These are phyloP conservation scores for Athene noctua DNA, from an alignment of 2,113 vertebrate species.

Conservation along the genomic window DNA sequence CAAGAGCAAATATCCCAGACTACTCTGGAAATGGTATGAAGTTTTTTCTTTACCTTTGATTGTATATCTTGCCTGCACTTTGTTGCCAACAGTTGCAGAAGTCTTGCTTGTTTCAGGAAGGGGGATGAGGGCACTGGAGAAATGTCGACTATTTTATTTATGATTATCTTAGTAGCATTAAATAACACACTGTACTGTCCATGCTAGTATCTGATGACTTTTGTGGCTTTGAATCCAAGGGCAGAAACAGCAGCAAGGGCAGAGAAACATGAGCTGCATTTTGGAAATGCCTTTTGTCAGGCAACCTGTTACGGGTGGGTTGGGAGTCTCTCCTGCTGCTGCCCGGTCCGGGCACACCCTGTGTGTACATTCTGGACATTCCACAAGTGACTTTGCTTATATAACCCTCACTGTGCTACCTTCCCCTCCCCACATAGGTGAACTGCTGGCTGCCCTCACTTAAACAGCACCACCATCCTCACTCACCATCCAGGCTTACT, in stretches of 20 bases:
- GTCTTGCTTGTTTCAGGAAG: neutral
- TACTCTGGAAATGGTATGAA: neutral
- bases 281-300: neutral
- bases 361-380: slow-evolving; percentile 66
- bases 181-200: neutral
- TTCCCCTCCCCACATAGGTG: slow-evolving; percentile 10
- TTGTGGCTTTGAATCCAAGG: neutral
- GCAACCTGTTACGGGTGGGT: neutral
- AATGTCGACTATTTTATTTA: neutral
- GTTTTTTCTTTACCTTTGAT: slow-evolving; percentile 19
- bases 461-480: neutral
- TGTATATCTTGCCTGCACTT: neutral
- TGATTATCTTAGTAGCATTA: neutral
- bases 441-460: neutral
- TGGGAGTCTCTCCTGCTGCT: neutral
- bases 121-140: neutral
- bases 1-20: neutral
- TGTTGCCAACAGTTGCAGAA: slow-evolving; percentile 14
- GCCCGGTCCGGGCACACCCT: slow-evolving; percentile 19
- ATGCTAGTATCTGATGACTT: neutral
- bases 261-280: neutral
- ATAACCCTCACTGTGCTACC: slow-evolving; percentile 30
- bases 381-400: slow-evolving; percentile 63
- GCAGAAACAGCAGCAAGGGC: neutral
- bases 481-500: neutral